Evolutionary conservation across 2,113 vertebrate genomes (phyloP).

Genomic region (Stictonetta naevosa): DNA sequence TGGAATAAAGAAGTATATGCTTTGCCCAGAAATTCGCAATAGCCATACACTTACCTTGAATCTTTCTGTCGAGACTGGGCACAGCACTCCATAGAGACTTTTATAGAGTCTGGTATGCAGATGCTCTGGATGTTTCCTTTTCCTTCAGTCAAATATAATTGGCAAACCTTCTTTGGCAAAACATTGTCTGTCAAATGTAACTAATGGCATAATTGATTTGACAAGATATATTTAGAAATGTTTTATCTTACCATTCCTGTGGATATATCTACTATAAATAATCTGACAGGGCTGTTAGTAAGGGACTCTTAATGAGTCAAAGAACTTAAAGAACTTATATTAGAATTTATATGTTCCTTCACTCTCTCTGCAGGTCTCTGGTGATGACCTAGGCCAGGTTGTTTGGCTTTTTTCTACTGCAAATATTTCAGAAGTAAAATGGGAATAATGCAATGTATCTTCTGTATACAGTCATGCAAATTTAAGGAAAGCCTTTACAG

Average conservation of each 20-base stretch:
- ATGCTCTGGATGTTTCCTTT: constrained; percentile 47
- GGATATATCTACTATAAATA: constrained; percentile 49
- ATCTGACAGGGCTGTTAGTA: constrained; percentile 27
- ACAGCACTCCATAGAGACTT: constrained; percentile 51
- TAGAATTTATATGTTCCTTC: neutral
- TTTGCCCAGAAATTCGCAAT: neutral
- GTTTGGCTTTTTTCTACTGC: neutral
- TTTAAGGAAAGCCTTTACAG: neutral
- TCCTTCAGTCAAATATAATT: constrained; percentile 48
- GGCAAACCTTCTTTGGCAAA: constrained; percentile 55
- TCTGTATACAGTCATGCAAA: neutral
- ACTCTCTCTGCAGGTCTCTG: neutral
- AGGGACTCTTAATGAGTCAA: neutral
- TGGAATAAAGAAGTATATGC: neutral
- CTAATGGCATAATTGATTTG: constrained; percentile 57
- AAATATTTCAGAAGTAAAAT: neutral
- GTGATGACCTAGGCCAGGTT: neutral
- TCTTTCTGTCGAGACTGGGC: constrained; percentile 49
- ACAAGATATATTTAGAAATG: constrained; percentile 62
- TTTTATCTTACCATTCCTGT: constrained; percentile 28
- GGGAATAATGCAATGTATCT: neutral
- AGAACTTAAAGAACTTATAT: constrained; percentile 19
- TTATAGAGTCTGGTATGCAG: constrained; percentile 54
- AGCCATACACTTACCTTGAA: constrained; percentile 54
- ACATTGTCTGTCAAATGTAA: constrained; percentile 41